A percentile compares a stretch with the other conserved stretches of the same genome.
Evolutionary conservation across 2,113 vertebrate genomes (phyloP).

Genomic region (Drymodes brunneopygia): DNA sequence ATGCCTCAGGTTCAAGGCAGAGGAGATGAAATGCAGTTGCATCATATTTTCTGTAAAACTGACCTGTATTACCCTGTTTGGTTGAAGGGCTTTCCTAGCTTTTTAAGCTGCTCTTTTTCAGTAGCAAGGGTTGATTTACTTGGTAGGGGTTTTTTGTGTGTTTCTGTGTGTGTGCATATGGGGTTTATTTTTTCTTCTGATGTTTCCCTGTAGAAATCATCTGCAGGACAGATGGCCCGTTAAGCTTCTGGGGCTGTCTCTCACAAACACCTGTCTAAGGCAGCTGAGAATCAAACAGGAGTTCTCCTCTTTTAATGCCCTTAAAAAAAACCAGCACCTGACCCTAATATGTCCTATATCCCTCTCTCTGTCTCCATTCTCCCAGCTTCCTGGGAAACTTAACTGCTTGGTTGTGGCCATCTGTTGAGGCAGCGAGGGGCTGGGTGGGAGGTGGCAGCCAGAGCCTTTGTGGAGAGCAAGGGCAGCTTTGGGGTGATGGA

Average conservation of each 20-base stretch:
- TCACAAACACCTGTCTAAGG: conserved; percentile 26
- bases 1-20: background rate
- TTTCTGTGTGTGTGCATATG: background rate
- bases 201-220: background rate
- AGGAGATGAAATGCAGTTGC: background rate
- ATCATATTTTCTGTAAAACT: background rate
- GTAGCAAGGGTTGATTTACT: background rate
- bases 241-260: conserved; percentile 10
- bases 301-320: background rate
- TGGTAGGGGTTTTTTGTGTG: background rate
- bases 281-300: conserved; percentile 11
- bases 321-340: background rate
- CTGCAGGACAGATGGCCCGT: conserved; percentile 23
- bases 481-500: background rate
- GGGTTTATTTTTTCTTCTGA: conserved; percentile 24
- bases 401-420: background rate
- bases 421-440: background rate
- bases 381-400: background rate
- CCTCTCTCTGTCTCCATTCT: background rate
- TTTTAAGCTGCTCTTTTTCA: background rate
- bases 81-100: background rate
- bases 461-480: background rate
- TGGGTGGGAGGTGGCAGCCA: background rate
- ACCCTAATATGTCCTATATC: background rate
- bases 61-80: background rate